Base-by-base conservation (phyloP, 1,140 invertebrate genomes). In the Musca domestica region DNA sequence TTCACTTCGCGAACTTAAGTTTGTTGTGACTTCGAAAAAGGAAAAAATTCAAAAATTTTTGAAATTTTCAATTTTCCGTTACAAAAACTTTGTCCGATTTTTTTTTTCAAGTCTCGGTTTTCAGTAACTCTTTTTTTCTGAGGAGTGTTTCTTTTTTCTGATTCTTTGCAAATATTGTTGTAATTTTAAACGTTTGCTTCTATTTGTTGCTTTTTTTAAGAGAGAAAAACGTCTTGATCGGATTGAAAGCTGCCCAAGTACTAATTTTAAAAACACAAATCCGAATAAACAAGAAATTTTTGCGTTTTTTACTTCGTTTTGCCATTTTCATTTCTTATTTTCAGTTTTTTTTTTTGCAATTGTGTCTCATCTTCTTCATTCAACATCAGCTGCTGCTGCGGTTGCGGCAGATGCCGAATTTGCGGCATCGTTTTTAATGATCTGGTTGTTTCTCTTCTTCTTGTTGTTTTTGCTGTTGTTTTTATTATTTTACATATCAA, bases 201-300 rank as follows among this genome's bases (percentile, higher is more conserved):
- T 47, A 65, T 22, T 14, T 52, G 17, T 20, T 47, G 67, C 22
- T 61, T 65, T 34, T 47, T 65, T 22, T 47, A 17, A 64, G 64
- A 48, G 15, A 52, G 48, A 51, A 65, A 74, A 74, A 74, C 74
- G 78, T 76, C 74, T 81, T 77, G 74, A 77, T 74, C 78, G 75
- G 73, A 78, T 72, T 78, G 79, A 80, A 74, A 74, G 78, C 78
- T 80, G 78, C 78, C 75, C 76, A 80, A 78, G 76, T 75, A 80
- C 78, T 80, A 80, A 80, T 73, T 80, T 80, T 79, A 80, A 78
- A 80, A 61, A 61, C 56, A 61, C 27, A 27, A 61, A 34, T 34
- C 56, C 22, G 34, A 34, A 61, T 27, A 61, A 61, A 61, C 56
- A 61, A 61, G 56, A 4, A 41, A 23, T 61, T 61, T 61, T 58